phyloP scores from a whole-genome alignment of 2,797 vertebrate species.

The Hemitrygon akajei region DNA sequence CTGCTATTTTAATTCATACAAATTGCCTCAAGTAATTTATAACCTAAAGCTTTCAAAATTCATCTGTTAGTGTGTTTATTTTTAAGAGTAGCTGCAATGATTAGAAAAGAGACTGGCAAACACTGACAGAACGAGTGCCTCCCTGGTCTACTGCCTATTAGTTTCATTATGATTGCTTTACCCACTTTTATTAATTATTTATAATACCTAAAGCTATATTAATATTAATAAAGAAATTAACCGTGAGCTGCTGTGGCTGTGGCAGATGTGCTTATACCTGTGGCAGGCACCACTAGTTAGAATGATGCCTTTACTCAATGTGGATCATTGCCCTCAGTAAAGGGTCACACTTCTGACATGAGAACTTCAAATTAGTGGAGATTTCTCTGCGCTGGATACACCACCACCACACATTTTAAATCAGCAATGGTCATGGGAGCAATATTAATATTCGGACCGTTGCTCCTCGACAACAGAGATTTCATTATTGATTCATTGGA shows the following conservation, averaged over 20 bases:
- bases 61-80: neutral
- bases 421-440: neutral
- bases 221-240: conserved; percentile 1
- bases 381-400: neutral
- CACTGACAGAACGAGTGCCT: neutral
- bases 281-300: neutral
- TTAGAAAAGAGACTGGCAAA: neutral
- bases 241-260: neutral
- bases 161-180: neutral
- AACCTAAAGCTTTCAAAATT: neutral
- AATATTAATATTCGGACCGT: neutral
- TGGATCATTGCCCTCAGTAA: neutral
- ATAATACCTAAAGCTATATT: neutral
- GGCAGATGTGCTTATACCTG: neutral
- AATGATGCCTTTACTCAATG: neutral
- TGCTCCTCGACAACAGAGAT: neutral
- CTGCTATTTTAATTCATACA: neutral
- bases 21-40: too few species aligned
- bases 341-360: neutral
- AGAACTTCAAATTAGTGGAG: neutral
- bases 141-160: neutral
- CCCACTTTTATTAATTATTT: conserved; percentile 8
- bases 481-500: neutral
- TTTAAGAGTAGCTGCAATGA: neutral
- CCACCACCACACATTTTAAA: too few species aligned